Conservation (phyloP, 30 jellyfish, hydroid and myxozoan species). For the Aurelia aurita complex sp. Pacific region DNA sequence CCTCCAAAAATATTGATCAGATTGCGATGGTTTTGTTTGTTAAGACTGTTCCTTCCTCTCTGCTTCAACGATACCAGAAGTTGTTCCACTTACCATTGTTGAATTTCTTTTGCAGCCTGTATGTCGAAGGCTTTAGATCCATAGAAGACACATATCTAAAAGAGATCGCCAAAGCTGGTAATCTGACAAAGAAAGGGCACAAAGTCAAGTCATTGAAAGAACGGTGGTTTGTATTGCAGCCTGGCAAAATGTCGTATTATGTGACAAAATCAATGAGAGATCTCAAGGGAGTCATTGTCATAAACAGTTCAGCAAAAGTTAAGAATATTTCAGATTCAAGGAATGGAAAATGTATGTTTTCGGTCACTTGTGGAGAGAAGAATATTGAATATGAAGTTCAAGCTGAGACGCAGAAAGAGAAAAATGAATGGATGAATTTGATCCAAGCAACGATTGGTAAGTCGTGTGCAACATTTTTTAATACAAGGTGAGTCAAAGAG, state of each 20-base stretch:
- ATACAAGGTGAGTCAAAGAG: no score
- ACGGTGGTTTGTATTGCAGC: slow-evolving; percentile 91
- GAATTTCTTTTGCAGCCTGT: slow-evolving; percentile 52
- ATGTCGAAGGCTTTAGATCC: slow-evolving; percentile 82
- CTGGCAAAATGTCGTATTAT: slow-evolving; percentile 71
- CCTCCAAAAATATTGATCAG: no score
- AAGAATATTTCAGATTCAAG: slow-evolving; percentile 73
- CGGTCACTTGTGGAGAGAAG: slow-evolving; percentile 88
- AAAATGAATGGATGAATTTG: slow-evolving; percentile 92
- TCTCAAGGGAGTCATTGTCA: slow-evolving; percentile 75
- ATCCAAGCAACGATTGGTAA: slow-evolving; percentile 88
- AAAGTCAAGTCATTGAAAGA: slow-evolving; percentile 93
- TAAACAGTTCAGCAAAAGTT: slow-evolving; percentile 51
- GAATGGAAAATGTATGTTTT: slow-evolving; percentile 72
- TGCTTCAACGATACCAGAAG: no score
- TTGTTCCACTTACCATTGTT: no score
- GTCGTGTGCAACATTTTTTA: not conserved
- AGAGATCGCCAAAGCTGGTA: slow-evolving; percentile 83
- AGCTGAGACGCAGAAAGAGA: slow-evolving; percentile 83
- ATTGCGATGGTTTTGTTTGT: no score
- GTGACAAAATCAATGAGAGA: slow-evolving; percentile 65
- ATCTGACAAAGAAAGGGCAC: slow-evolving; percentile 91
- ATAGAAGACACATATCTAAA: slow-evolving; percentile 47
- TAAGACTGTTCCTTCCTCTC: no score
- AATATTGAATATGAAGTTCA: slow-evolving; percentile 78